A percentile compares a stretch with the other conserved stretches of the same genome.
These are phyloP conservation scores for Paramuricea clavata DNA, from an alignment of 92 coral and sea anemone species.

Conservation along the genomic window DNA sequence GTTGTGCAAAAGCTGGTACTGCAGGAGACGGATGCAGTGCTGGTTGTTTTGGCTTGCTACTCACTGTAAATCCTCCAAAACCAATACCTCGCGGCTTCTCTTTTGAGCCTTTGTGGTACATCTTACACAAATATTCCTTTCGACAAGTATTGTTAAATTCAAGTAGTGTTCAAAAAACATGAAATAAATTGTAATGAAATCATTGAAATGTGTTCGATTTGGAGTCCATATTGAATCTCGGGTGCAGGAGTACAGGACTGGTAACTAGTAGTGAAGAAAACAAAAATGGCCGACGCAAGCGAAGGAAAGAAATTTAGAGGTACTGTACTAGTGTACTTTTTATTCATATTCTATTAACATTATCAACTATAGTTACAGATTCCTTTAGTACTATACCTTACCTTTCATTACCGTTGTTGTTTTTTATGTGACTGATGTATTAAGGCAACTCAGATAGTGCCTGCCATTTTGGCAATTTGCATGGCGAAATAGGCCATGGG, in stretches of 20 bases:
- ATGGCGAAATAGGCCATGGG: not conserved
- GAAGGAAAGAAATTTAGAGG: slow-evolving; percentile 16
- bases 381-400: too few species aligned
- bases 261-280: not conserved
- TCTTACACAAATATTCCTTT: slow-evolving; percentile 26
- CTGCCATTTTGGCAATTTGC: not conserved
- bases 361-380: too few species aligned
- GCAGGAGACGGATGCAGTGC: slow-evolving; percentile 24
- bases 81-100: slow-evolving; percentile 97
- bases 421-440: not conserved
- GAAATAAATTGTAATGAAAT: not conserved
- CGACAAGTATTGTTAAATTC: not conserved
- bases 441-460: not conserved
- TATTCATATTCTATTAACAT: too few species aligned
- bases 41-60: slow-evolving; percentile 79
- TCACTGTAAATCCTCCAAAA: slow-evolving; percentile 89
- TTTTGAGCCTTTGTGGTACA: slow-evolving; percentile 90
- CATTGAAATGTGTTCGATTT: not conserved
- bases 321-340: not conserved
- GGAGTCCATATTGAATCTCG: not conserved
- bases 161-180: not conserved
- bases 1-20: slow-evolving; percentile 13
- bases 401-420: not conserved
- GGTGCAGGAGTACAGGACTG: not conserved
- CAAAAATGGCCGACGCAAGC: slow-evolving; percentile 38